phyloP scores from a whole-genome alignment of 2,797 vertebrate genomes.

The Eupleurogrammus muticus region DNA sequence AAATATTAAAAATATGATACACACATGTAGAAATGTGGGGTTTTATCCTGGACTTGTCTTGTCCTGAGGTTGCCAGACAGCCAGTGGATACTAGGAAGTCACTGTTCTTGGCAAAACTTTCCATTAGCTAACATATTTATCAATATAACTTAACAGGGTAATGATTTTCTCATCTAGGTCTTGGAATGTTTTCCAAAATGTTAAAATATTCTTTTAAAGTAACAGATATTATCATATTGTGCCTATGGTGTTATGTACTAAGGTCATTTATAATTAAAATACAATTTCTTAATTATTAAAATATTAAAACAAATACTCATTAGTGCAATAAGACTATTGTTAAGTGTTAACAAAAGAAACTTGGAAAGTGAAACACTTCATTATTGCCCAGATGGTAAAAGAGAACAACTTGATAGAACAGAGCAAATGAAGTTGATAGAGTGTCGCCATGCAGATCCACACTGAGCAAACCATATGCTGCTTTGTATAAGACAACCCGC shows the following conservation, averaged over 20 bases:
- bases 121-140: not conserved
- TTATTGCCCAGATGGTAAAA: constrained; percentile 73
- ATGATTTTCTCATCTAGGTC: not conserved
- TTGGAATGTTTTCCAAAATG: not conserved
- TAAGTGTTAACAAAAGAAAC: constrained; percentile 60
- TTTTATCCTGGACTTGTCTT: not conserved
- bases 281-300: not conserved
- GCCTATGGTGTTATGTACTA: not conserved
- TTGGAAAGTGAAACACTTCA: constrained; percentile 61
- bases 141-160: not conserved
- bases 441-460: constrained; percentile 65
- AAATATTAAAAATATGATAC: not conserved
- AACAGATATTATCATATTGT: not conserved
- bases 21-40: not conserved
- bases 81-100: not conserved
- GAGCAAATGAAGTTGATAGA: constrained; percentile 65
- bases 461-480: constrained; percentile 73
- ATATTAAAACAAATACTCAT: constrained; percentile 2
- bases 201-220: not conserved
- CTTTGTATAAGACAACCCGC: constrained; percentile 67
- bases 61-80: too few species aligned
- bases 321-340: constrained; percentile 11
- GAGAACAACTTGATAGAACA: constrained; percentile 63
- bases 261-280: not conserved
- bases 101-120: not conserved